phyloP scores from a whole-genome alignment of 2,113 vertebrate genomes.

The Pitta sordida region DNA sequence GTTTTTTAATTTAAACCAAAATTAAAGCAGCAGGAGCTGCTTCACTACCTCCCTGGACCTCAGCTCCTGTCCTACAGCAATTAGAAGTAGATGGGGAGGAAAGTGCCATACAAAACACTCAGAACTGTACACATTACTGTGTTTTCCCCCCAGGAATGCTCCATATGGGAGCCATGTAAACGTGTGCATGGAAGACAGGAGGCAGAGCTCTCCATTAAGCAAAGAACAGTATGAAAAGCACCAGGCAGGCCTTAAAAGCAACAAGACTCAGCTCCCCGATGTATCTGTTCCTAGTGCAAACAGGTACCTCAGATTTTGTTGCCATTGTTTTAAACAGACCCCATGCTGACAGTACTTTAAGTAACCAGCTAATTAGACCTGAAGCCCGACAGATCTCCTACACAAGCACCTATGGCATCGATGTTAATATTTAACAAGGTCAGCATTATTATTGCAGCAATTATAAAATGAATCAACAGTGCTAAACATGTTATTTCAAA shows the following conservation, averaged over 20 bases:
- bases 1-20: not conserved
- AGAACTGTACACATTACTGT: not conserved
- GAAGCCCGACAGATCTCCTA: not conserved
- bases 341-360: not conserved
- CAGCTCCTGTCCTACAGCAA: not conserved
- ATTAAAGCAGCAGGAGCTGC: not conserved
- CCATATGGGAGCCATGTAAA: not conserved
- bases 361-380: not conserved
- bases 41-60: not conserved
- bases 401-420: not conserved
- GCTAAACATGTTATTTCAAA: not conserved
- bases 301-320: not conserved
- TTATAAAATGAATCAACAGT: not conserved
- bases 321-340: not conserved
- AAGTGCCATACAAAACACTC: not conserved
- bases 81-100: not conserved
- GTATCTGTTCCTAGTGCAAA: not conserved
- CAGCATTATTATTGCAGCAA: not conserved
- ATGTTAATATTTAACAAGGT: not conserved
- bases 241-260: not conserved
- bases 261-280: not conserved
- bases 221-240: not conserved
- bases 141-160: not conserved
- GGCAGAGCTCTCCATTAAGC: not conserved
- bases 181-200: rapidly evolving